Evolutionary conservation across 2,888 invertebrate species (phyloP), one percentile per base, ranked within the genome.

Genomic region (Perizoma affinitatum): DNA sequence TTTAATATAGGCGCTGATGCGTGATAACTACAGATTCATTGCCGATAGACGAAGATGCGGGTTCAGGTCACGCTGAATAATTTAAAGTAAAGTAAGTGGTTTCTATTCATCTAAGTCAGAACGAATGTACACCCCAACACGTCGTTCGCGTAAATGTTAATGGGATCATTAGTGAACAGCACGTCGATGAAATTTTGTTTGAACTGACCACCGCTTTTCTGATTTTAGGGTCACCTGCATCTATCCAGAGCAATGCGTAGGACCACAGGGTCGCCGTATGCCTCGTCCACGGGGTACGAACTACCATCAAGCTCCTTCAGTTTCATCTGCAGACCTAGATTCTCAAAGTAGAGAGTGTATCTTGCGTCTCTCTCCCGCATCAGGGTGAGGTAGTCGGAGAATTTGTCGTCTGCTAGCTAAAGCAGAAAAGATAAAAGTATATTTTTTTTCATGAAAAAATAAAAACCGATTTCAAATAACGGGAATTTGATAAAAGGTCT

Each of bases 321-420:
- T 61, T 84, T 86, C 71, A 85, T 70, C 43, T 91, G 90, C 10
- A 93, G 78, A 0, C 74, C 82, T 34, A 90, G 66, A 72, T 92
- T 93, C 75, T 92, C 92, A 58, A 86, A 88, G 74, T 88, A 90
- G 33, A 92, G 76, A 5, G 88, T 84, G 72, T 90, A 90, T 4
- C 91, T 79, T 4, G 88, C 90, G 66, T 92, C 90, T 3, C 92
- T 77, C 68, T 93, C 92, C 1, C 79, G 77, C 86, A 90, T 87
- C 61, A 92, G 70, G 0, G 68, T 72, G 5, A 90, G 66, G 71
- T 92, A 87, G 42, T 90, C 87, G 0, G 87, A 80, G 71, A 91
- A 89, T 49, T 84, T 78, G 51, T 86, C 84, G 48, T 87, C 87
- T 66, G 84, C 84, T n/a, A 87, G 41, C 93, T 93, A 67, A 6